Percentiles rank a stretch among this genome's conserved stretches.
These are phyloP conservation scores for Lethrus apterus DNA, from an alignment of 1,140 invertebrate genomes.

Conservation along the genomic window DNA sequence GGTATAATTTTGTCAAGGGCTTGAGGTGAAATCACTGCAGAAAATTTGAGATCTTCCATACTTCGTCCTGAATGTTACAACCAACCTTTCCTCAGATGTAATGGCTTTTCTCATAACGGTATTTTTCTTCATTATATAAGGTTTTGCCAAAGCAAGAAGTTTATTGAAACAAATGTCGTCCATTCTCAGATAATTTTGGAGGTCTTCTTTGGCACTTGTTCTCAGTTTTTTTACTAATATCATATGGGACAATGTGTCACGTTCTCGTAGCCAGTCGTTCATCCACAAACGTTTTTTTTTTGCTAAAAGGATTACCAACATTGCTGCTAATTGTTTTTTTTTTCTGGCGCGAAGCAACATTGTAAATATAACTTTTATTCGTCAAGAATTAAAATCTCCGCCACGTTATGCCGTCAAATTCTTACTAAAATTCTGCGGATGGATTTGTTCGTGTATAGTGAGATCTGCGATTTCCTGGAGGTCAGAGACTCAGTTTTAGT, in stretches of 20 bases:
- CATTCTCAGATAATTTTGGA: conserved; percentile 16
- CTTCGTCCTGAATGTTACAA: conserved; percentile 25
- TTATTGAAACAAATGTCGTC: conserved; percentile 10
- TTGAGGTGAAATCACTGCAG: conserved; percentile 30
- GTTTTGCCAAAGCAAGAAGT: no score
- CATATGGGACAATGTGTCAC: conserved; percentile 15
- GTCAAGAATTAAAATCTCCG: no score
- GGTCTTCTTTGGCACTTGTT: conserved; percentile 11
- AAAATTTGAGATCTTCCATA: conserved; percentile 30
- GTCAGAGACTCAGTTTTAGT: no score
- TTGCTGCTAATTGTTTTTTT: no score
- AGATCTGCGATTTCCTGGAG: no score
- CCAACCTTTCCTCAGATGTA: conserved; percentile 25
- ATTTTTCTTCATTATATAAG: conserved; percentile 28
- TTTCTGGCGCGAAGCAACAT: no score
- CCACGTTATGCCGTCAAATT: no score
- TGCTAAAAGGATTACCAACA: no score
- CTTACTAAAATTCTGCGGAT: no score
- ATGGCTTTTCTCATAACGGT: conserved; percentile 27
- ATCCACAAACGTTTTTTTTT: conserved; percentile 16
- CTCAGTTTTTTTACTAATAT: conserved; percentile 11
- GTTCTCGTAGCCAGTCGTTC: conserved; percentile 15
- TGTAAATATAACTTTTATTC: no score
- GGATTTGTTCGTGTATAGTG: no score
- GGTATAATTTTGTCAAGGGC: conserved; percentile 28